A percentile compares a stretch with the other conserved stretches of the same genome.
These are phyloP conservation scores for Sylvietta virens DNA, from an alignment of 2,113 vertebrate species.

Conservation along the genomic window DNA sequence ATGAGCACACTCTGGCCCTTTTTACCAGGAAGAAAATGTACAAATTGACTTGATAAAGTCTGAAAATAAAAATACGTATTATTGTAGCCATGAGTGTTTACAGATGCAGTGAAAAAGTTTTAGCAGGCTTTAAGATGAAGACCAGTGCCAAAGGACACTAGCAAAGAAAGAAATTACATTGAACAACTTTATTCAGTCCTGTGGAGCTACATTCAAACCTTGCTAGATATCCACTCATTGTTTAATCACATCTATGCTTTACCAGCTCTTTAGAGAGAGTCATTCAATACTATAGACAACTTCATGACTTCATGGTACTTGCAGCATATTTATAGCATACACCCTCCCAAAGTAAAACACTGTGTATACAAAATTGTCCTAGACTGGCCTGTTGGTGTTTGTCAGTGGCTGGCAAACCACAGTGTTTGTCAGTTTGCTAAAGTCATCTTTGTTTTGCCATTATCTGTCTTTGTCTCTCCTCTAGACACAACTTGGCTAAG, in stretches of 20 bases:
- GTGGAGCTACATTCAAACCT: neutral
- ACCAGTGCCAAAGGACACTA: neutral
- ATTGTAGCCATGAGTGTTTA: neutral
- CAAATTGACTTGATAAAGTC: neutral
- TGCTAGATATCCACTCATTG: neutral
- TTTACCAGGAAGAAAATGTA: neutral
- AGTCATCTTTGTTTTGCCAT: conserved; percentile 18
- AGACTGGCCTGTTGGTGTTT: neutral
- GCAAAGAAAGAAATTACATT: neutral
- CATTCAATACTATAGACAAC: neutral
- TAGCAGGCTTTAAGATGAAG: neutral
- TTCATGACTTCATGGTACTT: conserved; percentile 4
- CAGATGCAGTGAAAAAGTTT: neutral
- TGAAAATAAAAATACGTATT: neutral
- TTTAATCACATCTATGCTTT: neutral
- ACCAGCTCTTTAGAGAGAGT: neutral
- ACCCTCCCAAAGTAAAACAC: conserved; percentile 6
- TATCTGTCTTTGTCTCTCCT: conserved; percentile 10
- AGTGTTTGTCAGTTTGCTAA: conserved; percentile 29
- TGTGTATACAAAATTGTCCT: conserved; percentile 25
- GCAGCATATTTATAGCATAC: conserved; percentile 14
- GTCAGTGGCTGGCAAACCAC: conserved; percentile 38
- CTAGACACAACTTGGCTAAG: neutral
- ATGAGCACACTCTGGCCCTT: neutral
- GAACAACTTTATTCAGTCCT: neutral